phyloP scores from a whole-genome alignment of 23 tunicate genomes.

The Halocynthia roretzi region DNA sequence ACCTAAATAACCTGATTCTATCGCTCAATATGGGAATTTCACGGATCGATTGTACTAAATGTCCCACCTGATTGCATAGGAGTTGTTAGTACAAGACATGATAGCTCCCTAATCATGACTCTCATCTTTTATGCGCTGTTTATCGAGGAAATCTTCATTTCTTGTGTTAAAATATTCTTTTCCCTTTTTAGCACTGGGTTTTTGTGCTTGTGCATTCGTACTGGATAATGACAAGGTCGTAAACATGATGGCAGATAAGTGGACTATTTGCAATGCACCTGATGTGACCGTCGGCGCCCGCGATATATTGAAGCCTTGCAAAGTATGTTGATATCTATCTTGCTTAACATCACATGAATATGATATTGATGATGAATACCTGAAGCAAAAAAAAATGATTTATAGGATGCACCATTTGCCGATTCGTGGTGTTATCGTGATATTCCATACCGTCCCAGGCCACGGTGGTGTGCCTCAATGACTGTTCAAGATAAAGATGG shows the following conservation, averaged over 20 bases:
- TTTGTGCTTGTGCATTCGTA: conserved; percentile 57
- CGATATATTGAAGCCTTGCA: conserved; percentile 20
- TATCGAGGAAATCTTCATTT: background rate
- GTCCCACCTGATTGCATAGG: too few relatives aligned
- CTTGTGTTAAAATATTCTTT: background rate
- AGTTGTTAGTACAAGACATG: too few relatives aligned
- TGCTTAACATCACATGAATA: background rate
- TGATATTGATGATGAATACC: too few relatives aligned
- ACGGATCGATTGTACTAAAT: too few relatives aligned
- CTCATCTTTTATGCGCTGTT: too few relatives aligned
- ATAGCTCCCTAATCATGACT: too few relatives aligned
- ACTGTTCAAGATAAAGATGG: background rate
- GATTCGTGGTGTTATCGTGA: conserved; percentile 53
- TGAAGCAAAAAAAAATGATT: background rate
- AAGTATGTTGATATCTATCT: conserved; percentile 9
- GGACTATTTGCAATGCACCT: conserved; percentile 18
- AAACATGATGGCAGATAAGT: conserved; percentile 24
- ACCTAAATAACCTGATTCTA: background rate
- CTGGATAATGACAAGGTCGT: conserved; percentile 10
- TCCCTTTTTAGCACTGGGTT: conserved; percentile 26
- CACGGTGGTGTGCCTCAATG: conserved; percentile 47
- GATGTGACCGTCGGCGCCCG: background rate
- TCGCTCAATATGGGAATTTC: background rate
- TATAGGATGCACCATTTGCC: conserved; percentile 5
- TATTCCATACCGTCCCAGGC: conserved; percentile 36